Base-by-base conservation (phyloP, 2,888 invertebrate species). In the Galerucella calmariensis region DNA sequence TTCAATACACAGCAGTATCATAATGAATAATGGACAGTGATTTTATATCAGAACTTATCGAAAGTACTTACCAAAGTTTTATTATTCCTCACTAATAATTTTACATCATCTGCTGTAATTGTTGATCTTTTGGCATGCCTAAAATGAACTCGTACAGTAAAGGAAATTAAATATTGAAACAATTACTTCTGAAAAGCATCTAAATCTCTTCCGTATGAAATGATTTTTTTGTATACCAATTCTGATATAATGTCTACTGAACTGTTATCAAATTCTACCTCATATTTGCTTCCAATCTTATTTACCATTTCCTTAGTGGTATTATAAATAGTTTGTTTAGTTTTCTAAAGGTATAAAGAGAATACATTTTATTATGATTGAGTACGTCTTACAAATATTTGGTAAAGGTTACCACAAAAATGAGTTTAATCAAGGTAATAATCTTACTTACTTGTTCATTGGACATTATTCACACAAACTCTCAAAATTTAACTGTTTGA, bases 121-220 rank as follows among this genome's bases (percentile, higher is more conserved):
- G 90, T 90, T 1, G 89, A 86, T 70, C 93, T 87, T 84, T 91
- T 92, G 0, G 90, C 92, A 85, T 93, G 92, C 79, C 92, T 92
- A 56, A 56, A 56, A 56, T 10, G 16, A 68, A 77, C 14, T 5
- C 35, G 14, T 14, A 66, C 20, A 46, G 46, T 51, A 27, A 10
- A 14, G 35, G 16, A 53, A 35, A 35, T 53, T 14, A 24, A 14
- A n/a, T 27, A 12, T 6, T 35, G 8, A 6, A 14, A 69, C 87
- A 51, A 27, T 83, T 87, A 92, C 92, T 91, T 92, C 16, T 92
- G 90, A 88, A 93, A 93, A 51, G 90, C 89, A 85, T 93, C 93
- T 76, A 93, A 87, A 86, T 93, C 93, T 14, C 86, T 79, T 4
- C 89, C 90, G 82, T 91, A 91, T 0, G 89, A 81, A 35, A 86